phyloP scores from a whole-genome alignment of 2,888 invertebrate species.

The Parelbella ahira region DNA sequence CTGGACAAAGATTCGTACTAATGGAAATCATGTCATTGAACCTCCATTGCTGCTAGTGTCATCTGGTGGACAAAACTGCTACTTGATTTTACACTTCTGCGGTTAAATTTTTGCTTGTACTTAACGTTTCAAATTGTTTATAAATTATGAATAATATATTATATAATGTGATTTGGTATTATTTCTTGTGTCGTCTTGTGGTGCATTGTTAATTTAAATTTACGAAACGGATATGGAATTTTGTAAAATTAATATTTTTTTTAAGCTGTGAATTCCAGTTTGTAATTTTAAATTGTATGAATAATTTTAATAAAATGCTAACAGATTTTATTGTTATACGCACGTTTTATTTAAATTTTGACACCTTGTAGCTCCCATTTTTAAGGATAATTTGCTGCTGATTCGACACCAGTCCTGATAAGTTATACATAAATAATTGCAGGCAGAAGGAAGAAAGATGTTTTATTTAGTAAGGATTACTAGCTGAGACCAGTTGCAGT shows the following conservation, averaged over 20 bases:
- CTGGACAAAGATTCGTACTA: too few species aligned
- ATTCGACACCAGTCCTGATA: too few species aligned
- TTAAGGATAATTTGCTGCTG: too few species aligned
- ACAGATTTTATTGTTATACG: slow-evolving; percentile 27
- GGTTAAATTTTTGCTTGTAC: neutral
- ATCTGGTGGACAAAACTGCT: neutral
- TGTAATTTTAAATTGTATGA: slow-evolving; percentile 32
- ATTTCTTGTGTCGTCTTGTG: slow-evolving; percentile 15
- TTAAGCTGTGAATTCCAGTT: slow-evolving; percentile 30
- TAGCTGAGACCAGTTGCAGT: too few species aligned
- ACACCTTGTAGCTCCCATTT: too few species aligned
- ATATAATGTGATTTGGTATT: slow-evolving; percentile 15
- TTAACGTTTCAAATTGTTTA: slow-evolving; percentile 12
- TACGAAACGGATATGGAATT: slow-evolving; percentile 12
- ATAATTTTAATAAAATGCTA: slow-evolving; percentile 32
- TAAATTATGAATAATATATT: slow-evolving; percentile 3
- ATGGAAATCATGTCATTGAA: too few species aligned
- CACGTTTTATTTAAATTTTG: slow-evolving; percentile 21
- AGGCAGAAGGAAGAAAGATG: too few species aligned
- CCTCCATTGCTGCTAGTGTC: slow-evolving; percentile 4
- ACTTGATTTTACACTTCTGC: neutral
- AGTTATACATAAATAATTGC: too few species aligned
- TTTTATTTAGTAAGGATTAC: too few species aligned
- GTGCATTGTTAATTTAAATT: slow-evolving; percentile 14
- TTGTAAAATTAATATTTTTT: slow-evolving; percentile 23